phyloP scores from a whole-genome alignment of 2,888 invertebrate species.

The Marronus borbonicus region DNA sequence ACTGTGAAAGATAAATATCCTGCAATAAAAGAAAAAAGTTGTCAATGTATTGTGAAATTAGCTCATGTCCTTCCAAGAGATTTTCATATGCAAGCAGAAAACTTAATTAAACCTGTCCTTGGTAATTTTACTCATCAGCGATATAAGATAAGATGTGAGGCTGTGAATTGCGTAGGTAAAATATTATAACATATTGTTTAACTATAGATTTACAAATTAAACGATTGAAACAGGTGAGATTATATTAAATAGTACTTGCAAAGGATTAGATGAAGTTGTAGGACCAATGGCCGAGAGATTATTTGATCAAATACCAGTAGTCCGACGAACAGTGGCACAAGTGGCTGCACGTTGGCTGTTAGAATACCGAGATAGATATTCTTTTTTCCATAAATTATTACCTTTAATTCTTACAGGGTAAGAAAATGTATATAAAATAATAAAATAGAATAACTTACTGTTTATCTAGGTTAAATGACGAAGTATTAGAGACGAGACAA shows the following conservation, averaged over 20 bases:
- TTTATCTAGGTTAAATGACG: conserved; percentile 81
- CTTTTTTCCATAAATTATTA: conserved; percentile 88
- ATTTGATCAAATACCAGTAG: conserved; percentile 87
- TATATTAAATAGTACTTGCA: conserved; percentile 74
- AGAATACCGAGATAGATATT: conserved; percentile 87
- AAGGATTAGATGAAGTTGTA: conserved; percentile 76
- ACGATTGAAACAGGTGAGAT: conserved; percentile 70
- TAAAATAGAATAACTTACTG: conserved; percentile 2
- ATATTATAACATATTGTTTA: conserved; percentile 29
- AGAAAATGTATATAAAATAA: conserved; percentile 52
- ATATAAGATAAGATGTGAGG: conserved; percentile 83
- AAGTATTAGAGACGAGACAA: conserved; percentile 80
- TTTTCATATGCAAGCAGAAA: conserved; percentile 84
- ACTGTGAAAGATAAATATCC: conserved; percentile 85
- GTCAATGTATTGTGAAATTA: conserved; percentile 79
- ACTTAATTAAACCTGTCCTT: conserved; percentile 82
- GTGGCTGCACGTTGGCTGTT: conserved; percentile 87
- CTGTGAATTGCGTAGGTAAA: conserved; percentile 82
- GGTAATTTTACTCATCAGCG: conserved; percentile 86
- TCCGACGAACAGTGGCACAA: conserved; percentile 83
- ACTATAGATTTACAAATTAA: not conserved
- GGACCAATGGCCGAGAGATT: conserved; percentile 88
- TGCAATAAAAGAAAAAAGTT: conserved; percentile 85
- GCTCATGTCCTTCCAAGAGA: conserved; percentile 77
- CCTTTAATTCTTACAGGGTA: conserved; percentile 89